Evolutionary conservation across 2,888 invertebrate genomes (phyloP), one percentile per base, ranked within the genome.

Genomic region (Noctua janthina): DNA sequence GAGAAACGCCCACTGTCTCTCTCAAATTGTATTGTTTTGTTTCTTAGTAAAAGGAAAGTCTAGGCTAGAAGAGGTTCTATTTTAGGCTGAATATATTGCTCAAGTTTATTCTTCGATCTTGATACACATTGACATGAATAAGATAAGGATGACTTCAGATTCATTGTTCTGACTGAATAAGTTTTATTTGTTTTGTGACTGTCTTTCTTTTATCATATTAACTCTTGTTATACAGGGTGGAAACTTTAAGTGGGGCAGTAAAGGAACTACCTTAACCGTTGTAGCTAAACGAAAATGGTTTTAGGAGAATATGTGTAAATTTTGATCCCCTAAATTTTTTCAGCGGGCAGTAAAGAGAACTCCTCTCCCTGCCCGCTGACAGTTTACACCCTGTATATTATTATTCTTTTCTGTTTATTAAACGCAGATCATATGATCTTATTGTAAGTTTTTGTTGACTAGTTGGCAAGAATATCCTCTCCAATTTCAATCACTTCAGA

Each of bases 71-170:
- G 23, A 35, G 35, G 56, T 29, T 62, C 62, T 49, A 43, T 49
- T 74, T 59, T 39, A 59, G 46, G 29, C 43, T 66, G 17, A 54
- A 74, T 68, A 49, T 23, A 75, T 82, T 68, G 76, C 39, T 62
- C 29, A 68, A 81, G 76, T 86, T 82, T 64, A 35, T 64, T 66
- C n/a, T 39, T 20, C 6, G 77, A 68, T 71, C 62, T 74, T 51
- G 49, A 72, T 56, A 82, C 54, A 54, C 35, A 68, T 64, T 74
- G 87, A 59, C 29, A 64, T 71, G 73, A 54, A 68, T 62, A 39
- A 82, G 39, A 68, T 70, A 39, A 82, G 29, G 20, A n/a, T 35
- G 15, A 68, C 59, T 62, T 86, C 35, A 54, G 54, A 62, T 71
- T 54, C 10, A 13, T 11, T 71, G 51, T 51, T 62, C 23, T 46